Conservation (phyloP, 1,140 invertebrate species). For the Apis dorsata region DNA sequence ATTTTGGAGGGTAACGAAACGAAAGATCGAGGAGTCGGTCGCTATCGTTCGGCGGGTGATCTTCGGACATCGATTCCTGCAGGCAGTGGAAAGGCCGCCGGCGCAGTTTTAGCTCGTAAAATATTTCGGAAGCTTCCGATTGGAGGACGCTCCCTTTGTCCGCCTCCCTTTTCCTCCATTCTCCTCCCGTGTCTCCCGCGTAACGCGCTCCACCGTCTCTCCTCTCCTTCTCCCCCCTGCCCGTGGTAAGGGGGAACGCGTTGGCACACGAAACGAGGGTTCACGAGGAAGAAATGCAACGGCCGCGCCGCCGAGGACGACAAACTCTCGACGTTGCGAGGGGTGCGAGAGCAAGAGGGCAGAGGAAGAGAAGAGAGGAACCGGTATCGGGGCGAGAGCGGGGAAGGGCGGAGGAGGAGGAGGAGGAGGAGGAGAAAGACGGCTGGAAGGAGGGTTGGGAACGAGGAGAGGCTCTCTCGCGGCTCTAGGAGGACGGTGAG, state of each 20-base stretch:
- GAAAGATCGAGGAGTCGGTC: neutral
- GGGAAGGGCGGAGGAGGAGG: neutral
- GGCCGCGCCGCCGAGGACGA: conserved; percentile 53
- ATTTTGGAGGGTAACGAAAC: neutral
- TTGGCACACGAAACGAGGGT: conserved; percentile 55
- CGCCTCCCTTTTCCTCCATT: neutral
- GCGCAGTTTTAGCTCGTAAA: conserved; percentile 71
- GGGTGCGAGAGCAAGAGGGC: neutral
- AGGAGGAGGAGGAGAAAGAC: neutral
- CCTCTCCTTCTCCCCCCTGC: conserved; percentile 26
- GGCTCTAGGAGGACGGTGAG: conserved; percentile 14
- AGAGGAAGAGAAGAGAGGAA: neutral
- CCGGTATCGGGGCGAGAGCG: neutral
- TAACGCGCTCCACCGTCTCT: conserved; percentile 38
- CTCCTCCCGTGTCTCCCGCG: conserved; percentile 6
- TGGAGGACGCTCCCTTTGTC: conserved; percentile 62
- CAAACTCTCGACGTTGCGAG: conserved; percentile 49
- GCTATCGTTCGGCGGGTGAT: conserved; percentile 39
- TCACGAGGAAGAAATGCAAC: conserved; percentile 67
- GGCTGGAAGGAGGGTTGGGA: conserved; percentile 33
- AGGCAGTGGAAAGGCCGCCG: conserved; percentile 55
- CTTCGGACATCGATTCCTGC: conserved; percentile 59
- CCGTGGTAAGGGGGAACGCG: conserved; percentile 62
- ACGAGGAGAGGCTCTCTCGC: conserved; percentile 22
- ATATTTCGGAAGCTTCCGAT: conserved; percentile 72